Percentiles rank a stretch among this genome's conserved stretches.
phyloP scores from a whole-genome alignment of 2,797 vertebrate genomes.

The Thaleichthys pacificus region DNA sequence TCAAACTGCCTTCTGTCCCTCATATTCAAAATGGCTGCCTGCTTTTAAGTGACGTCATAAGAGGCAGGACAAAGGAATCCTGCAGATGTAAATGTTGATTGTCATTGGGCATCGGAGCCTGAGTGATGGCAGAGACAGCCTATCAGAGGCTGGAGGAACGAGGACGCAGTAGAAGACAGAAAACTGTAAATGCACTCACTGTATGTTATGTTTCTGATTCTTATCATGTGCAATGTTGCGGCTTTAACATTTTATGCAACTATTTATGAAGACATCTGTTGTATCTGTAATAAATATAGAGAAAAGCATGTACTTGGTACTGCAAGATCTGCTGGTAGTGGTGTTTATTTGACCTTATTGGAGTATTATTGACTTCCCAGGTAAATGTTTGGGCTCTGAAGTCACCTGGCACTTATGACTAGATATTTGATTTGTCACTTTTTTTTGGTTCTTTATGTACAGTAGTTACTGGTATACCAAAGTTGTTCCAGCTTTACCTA shows the following conservation, averaged over 20 bases:
- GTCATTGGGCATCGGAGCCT: constrained; percentile 54
- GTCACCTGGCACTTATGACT: constrained; percentile 65
- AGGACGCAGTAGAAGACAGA: constrained; percentile 70
- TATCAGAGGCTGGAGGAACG: constrained; percentile 68
- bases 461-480: constrained; percentile 76
- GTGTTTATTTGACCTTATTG: constrained; percentile 75
- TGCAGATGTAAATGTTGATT: constrained; percentile 45
- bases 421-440: constrained; percentile 55
- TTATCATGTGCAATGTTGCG: constrained; percentile 99
- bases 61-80: constrained; percentile 46
- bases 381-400: constrained; percentile 46
- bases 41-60: constrained; percentile 55
- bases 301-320: constrained; percentile 93
- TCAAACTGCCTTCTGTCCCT: constrained; percentile 54
- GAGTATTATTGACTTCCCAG: constrained; percentile 60
- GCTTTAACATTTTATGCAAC: constrained; percentile 99
- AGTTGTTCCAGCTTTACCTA: constrained; percentile 73
- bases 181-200: constrained; percentile 97
- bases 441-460: constrained; percentile 58
- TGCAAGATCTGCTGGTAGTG: constrained; percentile 89
- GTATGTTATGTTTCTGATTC: constrained; percentile 87
- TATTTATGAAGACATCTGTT: constrained; percentile 99
- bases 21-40: constrained; percentile 71
- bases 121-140: constrained; percentile 58
- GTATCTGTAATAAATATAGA: constrained; percentile 98